Base-by-base conservation (phyloP, 2,113 vertebrate species). In the Siniperca chuatsi region DNA sequence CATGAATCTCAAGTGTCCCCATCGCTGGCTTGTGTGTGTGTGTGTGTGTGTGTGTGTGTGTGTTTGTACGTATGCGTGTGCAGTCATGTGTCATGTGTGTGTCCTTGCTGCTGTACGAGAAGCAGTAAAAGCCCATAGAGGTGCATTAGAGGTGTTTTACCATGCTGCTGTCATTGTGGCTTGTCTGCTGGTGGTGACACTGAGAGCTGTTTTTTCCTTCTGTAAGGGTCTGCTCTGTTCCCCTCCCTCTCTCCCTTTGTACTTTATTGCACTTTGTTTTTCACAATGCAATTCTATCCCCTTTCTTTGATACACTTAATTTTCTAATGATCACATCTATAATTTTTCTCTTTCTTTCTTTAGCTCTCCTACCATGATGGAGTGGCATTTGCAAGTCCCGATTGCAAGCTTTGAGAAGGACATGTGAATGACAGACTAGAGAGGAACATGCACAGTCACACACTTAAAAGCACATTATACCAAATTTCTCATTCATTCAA, bases 151-250 rank as follows among this genome's bases (percentile, higher is more conserved):
- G 86, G 90, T 93, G 83, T 92, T 93, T 93, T 92, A 88, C 87
- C 89, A 92, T 91, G 91, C 92, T 93, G 92, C 87, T 94, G 94
- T 95, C 93, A 92, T 89, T 86, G 92, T 77, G 91, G 84, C 87
- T 78, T 89, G 89, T 93, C 87, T 92, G 86, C 81, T 79, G 81
- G 13, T 37, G 37, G 52, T 79, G 89, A 77, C 85, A 61, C 80
- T 54, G 60, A 89, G 87, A 58, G 2, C 81, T 84, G 74, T 87
- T 88, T 72, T 88, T 87, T 85, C 78, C 82, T 90, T 92, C 71
- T 83, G 75, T 75, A 54, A 73, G 67, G 48, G 48, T 35, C 78
- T 50, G 10, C 75, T 80, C 52, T 48, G 21, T 61, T 77, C 21
- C 60, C 54, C 50, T 25, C 52, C 7, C 33, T 52, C n/a, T 6